Base-by-base conservation (phyloP, 2,888 invertebrate species). In the Strigamia maritima region DNA sequence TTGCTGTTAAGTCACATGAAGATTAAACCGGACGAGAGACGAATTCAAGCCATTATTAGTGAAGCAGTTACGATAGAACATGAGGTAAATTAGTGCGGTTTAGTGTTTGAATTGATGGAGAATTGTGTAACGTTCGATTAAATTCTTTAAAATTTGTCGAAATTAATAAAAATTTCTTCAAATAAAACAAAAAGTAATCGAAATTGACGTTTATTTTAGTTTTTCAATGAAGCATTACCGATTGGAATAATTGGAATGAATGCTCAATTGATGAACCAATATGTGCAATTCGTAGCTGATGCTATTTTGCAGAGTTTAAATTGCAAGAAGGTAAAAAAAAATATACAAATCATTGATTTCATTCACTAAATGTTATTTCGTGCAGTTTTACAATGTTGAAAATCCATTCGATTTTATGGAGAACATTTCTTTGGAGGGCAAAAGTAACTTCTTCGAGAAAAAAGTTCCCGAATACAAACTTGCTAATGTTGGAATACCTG, bases 321-420 rank as follows among this genome's bases (percentile, higher is more conserved):
- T 16, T 44, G 28, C 70, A 35, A 16, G 6, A 76, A 40, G 76
- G 76, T 76, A 76, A 76, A 79, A 22, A 74, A 49, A 40, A 80
- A 54, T 49, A 24, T 10, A 28, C 10, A 19, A 26, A 14, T 24
- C n/a, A 16, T 19, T 16, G 8, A 24, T 78, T 26, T 78, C 22
- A 70, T 70, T 70, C 8, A 3, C 19, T 26, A 2, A n/a, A 16
- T 6, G 3, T n/a, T 35, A 6, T 75, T 74, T 74, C n/a, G 65
- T 76, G 22, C 83, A 87, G 86, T 54, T 85, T 75, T 88, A 85
- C 82, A 85, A 87, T 79, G 82, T 83, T 19, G 86, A 86, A 81
- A 89, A 89, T 82, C 89, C 89, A 2, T 89, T 89, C 84, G 88
- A 88, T 83, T 89, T 89, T 83, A 89, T 89, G 89, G 88, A 88